phyloP scores from a whole-genome alignment of 35 echinoderm and acorn worm genomes.

The Apostichopus parvimensis region DNA sequence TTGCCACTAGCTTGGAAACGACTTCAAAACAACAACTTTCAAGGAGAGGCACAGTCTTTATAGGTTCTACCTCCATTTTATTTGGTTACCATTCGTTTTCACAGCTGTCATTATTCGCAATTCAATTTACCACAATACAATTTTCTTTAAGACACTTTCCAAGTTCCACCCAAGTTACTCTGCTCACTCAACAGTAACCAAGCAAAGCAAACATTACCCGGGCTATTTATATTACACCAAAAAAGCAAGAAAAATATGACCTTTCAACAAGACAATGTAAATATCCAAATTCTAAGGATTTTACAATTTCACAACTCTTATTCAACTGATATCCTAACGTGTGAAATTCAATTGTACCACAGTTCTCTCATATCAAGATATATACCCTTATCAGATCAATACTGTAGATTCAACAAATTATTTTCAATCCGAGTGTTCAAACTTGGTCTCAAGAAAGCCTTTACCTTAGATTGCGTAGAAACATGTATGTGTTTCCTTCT shows the following conservation, averaged over 20 bases:
- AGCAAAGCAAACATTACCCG: not conserved
- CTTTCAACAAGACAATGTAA: slow-evolving; percentile 5
- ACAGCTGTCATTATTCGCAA: slow-evolving; percentile 45
- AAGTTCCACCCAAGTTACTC: slow-evolving; percentile 16
- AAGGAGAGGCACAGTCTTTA: slow-evolving; percentile 9
- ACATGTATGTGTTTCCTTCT: too few relatives aligned
- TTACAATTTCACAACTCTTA: not conserved
- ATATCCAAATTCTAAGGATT: not conserved
- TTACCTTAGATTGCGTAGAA: too few relatives aligned
- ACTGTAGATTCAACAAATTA: too few relatives aligned
- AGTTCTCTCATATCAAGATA: too few relatives aligned
- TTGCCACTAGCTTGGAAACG: not conserved
- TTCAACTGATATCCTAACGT: not conserved
- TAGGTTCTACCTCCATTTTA: not conserved
- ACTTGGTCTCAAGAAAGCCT: too few relatives aligned
- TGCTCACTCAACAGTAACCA: slow-evolving; percentile 21
- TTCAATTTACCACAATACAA: not conserved
- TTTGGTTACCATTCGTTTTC: slow-evolving; percentile 32
- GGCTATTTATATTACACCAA: slow-evolving; percentile 2
- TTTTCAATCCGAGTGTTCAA: too few relatives aligned
- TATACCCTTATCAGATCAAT: too few relatives aligned
- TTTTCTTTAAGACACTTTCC: slow-evolving; percentile 28
- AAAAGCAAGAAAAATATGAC: not conserved
- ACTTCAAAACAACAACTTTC: not conserved
- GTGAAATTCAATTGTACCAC: not conserved